Conservation (phyloP, 2,888 invertebrate genomes). For the Clitarchus hookeri region DNA sequence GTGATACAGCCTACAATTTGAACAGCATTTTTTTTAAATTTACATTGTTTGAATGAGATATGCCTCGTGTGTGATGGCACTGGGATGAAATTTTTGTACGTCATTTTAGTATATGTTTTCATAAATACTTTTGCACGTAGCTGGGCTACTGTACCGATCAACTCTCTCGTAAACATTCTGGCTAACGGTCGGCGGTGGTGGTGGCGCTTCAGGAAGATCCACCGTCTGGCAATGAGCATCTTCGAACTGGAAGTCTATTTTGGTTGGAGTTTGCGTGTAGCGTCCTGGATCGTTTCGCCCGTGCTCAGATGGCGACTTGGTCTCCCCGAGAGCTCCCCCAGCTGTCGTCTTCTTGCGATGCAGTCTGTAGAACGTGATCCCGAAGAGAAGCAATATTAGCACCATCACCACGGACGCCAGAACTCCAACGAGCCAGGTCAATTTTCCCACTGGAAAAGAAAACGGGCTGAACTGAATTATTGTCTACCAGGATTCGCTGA, state of each 20-base stretch:
- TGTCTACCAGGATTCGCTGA: background rate
- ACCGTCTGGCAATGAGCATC: slow-evolving; percentile 20
- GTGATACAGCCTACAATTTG: too few species aligned
- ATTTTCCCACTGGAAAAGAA: slow-evolving; percentile 48
- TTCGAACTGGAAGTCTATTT: slow-evolving; percentile 45
- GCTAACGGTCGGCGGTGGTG: background rate
- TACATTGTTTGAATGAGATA: background rate
- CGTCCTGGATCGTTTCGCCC: slow-evolving; percentile 32
- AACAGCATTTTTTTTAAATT: background rate
- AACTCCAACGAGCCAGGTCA: slow-evolving; percentile 53
- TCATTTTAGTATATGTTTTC: slow-evolving; percentile 31
- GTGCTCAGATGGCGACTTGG: background rate
- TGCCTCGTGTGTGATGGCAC: background rate
- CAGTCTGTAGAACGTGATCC: slow-evolving; percentile 51
- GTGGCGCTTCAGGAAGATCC: background rate
- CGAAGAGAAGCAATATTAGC: slow-evolving; percentile 51
- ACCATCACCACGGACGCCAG: slow-evolving; percentile 51
- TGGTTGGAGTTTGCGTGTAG: slow-evolving; percentile 44
- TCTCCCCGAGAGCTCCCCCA: slow-evolving; percentile 23
- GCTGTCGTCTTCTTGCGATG: slow-evolving; percentile 41
- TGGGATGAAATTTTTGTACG: background rate
- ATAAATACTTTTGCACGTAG: slow-evolving; percentile 37
- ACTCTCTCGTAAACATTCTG: slow-evolving; percentile 40
- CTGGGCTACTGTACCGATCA: slow-evolving; percentile 34
- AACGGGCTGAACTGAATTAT: background rate